Evolutionary conservation across 2,797 vertebrate species (phyloP).

Genomic region (Aldrovandia affinis): DNA sequence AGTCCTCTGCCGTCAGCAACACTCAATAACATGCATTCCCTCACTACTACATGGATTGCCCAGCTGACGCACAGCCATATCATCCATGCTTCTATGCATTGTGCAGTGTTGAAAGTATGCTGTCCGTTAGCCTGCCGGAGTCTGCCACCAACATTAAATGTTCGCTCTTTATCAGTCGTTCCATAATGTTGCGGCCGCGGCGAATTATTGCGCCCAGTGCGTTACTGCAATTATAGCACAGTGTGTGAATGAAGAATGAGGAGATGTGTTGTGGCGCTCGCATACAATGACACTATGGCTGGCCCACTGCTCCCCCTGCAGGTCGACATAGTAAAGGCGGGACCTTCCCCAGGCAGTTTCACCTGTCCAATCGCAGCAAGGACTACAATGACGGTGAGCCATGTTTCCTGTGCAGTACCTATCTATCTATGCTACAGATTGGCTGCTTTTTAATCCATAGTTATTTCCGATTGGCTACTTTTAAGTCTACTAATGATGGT

Average conservation of each 20-base stretch:
- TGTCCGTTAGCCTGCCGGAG: background rate
- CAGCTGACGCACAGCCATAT: constrained; percentile 51
- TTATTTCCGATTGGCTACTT: background rate
- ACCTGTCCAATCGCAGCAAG: constrained; percentile 86
- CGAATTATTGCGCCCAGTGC: background rate
- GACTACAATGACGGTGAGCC: constrained; percentile 88
- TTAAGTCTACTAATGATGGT: background rate
- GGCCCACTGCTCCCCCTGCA: constrained; percentile 59
- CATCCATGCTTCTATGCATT: constrained; percentile 28
- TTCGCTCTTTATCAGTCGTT: background rate
- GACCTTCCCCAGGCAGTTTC: constrained; percentile 89
- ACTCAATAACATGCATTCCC: constrained; percentile 62
- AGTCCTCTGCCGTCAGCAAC: constrained; percentile 34
- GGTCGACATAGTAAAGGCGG: constrained; percentile 87
- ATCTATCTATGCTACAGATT: background rate
- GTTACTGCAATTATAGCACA: background rate
- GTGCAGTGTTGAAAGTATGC: background rate
- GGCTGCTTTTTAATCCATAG: background rate
- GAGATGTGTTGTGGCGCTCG: background rate
- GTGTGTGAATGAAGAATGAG: background rate
- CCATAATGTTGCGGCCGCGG: background rate
- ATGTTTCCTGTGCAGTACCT: background rate
- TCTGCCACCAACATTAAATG: background rate
- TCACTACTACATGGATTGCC: constrained; percentile 58
- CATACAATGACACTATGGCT: constrained; percentile 28